Conservation (phyloP, 2,113 vertebrate genomes). For the Macrotis lagotis region DNA sequence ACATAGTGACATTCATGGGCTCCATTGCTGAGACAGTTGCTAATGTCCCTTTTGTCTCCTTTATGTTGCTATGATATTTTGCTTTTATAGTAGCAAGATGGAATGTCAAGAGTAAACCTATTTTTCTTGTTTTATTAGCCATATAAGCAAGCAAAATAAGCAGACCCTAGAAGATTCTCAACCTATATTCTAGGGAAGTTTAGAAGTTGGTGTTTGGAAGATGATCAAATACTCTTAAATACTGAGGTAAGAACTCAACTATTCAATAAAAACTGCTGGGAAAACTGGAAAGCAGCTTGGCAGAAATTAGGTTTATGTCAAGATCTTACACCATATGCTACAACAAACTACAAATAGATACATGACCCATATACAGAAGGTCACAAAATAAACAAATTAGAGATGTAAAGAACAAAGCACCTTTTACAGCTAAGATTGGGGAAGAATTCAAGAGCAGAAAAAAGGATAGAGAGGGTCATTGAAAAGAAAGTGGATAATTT, state of each 20-base stretch:
- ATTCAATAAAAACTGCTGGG: not conserved
- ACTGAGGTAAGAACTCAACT: not conserved
- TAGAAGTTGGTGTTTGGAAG: not conserved
- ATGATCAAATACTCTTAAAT: not conserved
- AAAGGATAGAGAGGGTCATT: not conserved
- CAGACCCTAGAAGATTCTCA: not conserved
- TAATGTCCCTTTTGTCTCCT: not conserved
- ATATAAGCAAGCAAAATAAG: not conserved
- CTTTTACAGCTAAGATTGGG: not conserved
- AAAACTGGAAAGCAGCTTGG: not conserved
- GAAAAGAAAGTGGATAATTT: not conserved
- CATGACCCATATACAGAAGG: not conserved
- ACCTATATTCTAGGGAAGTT: not conserved
- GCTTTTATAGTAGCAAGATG: not conserved
- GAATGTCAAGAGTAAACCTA: not conserved
- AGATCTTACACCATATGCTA: not conserved
- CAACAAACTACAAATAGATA: not conserved
- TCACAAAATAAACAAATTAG: not conserved
- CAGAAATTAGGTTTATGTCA: not conserved
- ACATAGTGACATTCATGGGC: not conserved
- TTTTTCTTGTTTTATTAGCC: not conserved
- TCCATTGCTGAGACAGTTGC: not conserved
- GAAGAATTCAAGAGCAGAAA: not conserved
- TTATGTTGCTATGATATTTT: not conserved
- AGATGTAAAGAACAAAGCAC: not conserved